phyloP scores from a whole-genome alignment of 2,888 invertebrate species.

The Ormyrus nitidulus region DNA sequence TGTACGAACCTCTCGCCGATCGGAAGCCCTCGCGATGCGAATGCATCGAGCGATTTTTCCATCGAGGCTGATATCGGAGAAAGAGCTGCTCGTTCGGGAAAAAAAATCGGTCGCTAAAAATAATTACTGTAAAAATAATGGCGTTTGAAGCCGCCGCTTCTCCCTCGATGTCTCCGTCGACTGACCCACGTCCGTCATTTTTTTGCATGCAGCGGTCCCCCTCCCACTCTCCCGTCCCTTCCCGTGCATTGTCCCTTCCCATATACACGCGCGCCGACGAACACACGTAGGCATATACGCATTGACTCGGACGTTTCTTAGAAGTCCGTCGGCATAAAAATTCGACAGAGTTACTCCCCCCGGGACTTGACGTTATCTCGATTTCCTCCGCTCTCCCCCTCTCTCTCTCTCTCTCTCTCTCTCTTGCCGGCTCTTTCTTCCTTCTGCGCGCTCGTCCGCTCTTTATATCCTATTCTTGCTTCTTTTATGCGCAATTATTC shows the following conservation, averaged over 20 bases:
- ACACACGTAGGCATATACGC: constrained; percentile 30
- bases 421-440: background rate
- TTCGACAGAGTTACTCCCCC: constrained; percentile 55
- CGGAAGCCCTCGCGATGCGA: no score
- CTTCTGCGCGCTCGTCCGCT: background rate
- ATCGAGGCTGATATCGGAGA: background rate
- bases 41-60: no score
- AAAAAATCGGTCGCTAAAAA: background rate
- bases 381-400: constrained; percentile 8
- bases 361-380: constrained; percentile 46
- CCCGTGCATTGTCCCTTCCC: constrained; percentile 12
- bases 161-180: constrained; percentile 28
- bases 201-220: constrained; percentile 10
- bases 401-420: background rate
- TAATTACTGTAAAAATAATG: constrained; percentile 1
- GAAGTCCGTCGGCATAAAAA: constrained; percentile 55
- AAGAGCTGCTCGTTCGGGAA: background rate
- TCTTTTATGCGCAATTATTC: background rate
- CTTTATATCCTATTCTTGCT: background rate
- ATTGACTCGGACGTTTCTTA: constrained; percentile 41
- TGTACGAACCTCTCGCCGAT: no score
- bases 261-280: background rate
- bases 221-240: background rate
- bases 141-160: constrained; percentile 27
- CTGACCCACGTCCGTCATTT: constrained; percentile 53